Conservation (phyloP, 2,888 invertebrate species). For the Operophtera brumata region DNA sequence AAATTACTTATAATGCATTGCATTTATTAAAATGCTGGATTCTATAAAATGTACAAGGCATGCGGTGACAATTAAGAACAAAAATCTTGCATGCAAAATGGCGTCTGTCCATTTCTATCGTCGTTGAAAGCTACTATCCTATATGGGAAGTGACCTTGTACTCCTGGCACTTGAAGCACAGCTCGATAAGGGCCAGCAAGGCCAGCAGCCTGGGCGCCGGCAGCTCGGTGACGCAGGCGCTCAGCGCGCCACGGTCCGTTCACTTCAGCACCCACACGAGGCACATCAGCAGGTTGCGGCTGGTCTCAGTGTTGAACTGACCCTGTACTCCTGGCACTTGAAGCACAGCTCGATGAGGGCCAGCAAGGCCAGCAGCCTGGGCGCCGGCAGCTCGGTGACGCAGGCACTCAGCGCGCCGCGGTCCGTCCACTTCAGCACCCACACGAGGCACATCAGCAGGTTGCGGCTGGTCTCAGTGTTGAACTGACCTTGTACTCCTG, state of each 20-base stretch:
- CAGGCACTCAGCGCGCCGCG: slow-evolving; percentile 87
- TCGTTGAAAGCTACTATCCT: too few relatives aligned
- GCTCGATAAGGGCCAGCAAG: slow-evolving; percentile 91
- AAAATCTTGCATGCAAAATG: too few relatives aligned
- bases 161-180: slow-evolving; percentile 94
- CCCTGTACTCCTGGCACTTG: slow-evolving; percentile 96
- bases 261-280: neutral
- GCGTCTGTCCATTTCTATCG: too few relatives aligned
- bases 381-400: slow-evolving; percentile 89
- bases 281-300: too few relatives aligned
- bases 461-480: too few relatives aligned
- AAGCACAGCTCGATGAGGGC: slow-evolving; percentile 92
- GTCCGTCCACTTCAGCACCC: slow-evolving; percentile 59
- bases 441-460: neutral
- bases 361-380: slow-evolving; percentile 88
- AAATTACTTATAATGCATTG: too few relatives aligned
- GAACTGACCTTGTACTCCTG: slow-evolving; percentile 90
- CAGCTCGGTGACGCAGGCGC: slow-evolving; percentile 90
- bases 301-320: too few relatives aligned
- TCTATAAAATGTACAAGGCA: too few relatives aligned
- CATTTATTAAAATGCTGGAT: too few relatives aligned
- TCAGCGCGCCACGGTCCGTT: slow-evolving; percentile 84
- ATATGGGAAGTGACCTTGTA: too few relatives aligned
- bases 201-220: slow-evolving; percentile 87
- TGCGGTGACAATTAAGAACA: too few relatives aligned